phyloP scores from a whole-genome alignment of 1,140 invertebrate species.

The Portunus trituberculatus region DNA sequence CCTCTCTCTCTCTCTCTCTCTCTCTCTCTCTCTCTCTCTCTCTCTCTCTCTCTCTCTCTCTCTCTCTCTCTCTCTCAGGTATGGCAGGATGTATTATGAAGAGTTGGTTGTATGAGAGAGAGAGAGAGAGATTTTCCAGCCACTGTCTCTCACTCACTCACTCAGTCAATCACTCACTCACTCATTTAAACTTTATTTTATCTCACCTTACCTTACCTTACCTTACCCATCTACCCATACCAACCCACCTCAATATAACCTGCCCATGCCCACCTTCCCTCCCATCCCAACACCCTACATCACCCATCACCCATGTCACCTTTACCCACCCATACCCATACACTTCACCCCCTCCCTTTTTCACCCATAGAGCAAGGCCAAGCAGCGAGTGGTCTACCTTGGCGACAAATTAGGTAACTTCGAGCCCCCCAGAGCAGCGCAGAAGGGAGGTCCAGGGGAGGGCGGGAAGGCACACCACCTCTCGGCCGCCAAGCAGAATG shows the following conservation, averaged over 20 bases:
- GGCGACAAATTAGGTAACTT: constrained; percentile 82
- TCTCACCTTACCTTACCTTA: too few species aligned
- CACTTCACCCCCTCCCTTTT: not conserved
- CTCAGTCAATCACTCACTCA: too few species aligned
- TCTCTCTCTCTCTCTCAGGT: too few species aligned
- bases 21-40: too few species aligned
- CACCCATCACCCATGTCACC: not conserved
- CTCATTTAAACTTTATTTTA: too few species aligned
- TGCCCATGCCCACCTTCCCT: not conserved
- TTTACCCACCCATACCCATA: not conserved
- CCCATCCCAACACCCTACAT: not conserved
- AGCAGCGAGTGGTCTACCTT: constrained; percentile 60
- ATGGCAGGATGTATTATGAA: too few species aligned
- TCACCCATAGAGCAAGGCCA: constrained; percentile 65
- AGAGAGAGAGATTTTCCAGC: too few species aligned
- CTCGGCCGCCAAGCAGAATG: constrained; percentile 87
- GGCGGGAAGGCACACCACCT: constrained; percentile 89
- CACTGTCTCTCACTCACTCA: too few species aligned
- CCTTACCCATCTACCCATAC: too few species aligned
- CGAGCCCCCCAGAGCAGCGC: constrained; percentile 82
- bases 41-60: too few species aligned
- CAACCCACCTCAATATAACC: not conserved
- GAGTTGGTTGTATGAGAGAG: too few species aligned
- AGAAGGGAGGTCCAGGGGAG: constrained; percentile 90
- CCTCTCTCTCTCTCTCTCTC: too few species aligned